These are phyloP conservation scores for Limnephilus lunatus DNA, from an alignment of 2,888 invertebrate genomes.

Conservation along the genomic window DNA sequence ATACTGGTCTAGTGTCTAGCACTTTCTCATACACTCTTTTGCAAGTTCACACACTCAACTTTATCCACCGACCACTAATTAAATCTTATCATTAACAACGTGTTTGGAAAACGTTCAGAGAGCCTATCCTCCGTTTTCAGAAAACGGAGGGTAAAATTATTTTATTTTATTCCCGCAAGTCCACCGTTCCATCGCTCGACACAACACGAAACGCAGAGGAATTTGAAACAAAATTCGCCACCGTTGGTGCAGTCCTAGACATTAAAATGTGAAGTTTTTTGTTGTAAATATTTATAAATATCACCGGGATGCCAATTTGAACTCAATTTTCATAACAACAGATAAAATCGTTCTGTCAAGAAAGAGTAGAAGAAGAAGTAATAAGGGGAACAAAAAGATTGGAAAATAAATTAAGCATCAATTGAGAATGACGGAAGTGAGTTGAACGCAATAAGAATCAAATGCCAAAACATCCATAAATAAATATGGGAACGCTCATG, in stretches of 20 bases:
- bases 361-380: not conserved
- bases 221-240: not conserved
- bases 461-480: not conserved
- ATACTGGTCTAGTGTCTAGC: not conserved
- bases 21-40: not conserved
- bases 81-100: constrained; percentile 11
- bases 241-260: not conserved
- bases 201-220: not conserved
- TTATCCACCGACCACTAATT: constrained; percentile 35
- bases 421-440: not conserved
- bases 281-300: not conserved
- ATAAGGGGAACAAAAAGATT: not conserved
- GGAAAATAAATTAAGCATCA: not conserved
- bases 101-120: constrained; percentile 26
- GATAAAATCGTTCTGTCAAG: not conserved
- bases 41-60: constrained; percentile 27
- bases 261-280: not conserved
- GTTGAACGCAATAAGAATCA: not conserved
- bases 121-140: constrained; percentile 27
- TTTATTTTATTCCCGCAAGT: not conserved
- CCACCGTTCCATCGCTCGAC: constrained; percentile 29
- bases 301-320: not conserved
- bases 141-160: not conserved
- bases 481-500: not conserved
- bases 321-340: not conserved